Base-by-base conservation (phyloP, 2,113 vertebrate species). In the Chionodraco myersi region DNA sequence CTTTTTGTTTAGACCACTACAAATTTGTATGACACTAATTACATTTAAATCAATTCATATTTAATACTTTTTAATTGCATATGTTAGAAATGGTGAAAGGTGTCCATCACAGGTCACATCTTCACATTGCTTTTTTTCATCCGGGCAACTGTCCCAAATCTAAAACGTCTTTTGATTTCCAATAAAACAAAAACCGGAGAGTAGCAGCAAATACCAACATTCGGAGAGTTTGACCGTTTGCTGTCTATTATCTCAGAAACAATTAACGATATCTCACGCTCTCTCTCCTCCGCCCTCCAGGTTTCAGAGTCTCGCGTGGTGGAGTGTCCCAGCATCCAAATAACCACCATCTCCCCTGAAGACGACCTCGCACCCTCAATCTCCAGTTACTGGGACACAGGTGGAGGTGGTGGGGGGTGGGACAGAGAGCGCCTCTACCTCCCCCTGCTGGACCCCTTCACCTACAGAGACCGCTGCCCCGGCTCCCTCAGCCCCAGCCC, bases 241-340 rank as follows among this genome's bases (percentile, higher is more conserved):
- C 10, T 36, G 6, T 61, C 7, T 30, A 14, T 53, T 2, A 4
- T 34, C 2, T 26, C 2, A 18, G n/a, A n/a, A n/a, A n/a, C n/a
- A n/a, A n/a, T n/a, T n/a, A n/a, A n/a, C n/a, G n/a, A n/a, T n/a
- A n/a, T n/a, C 2, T 26, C 2, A 18, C 18, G 2, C 36, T 51
- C n/a, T 1, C 26, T 76, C 47, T 77, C 10, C 3, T 72, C 34
- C 21, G 26, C 41, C 57, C 44, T 82, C 5, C 78, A 95, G 83
- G 90, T 96, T 1, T 96, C 95, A 41, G 86, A 85, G 89, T 96
- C 96, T 63, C 93, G 95, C 15, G 95, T 98, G 53, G 92, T 98
- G 2, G 96, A 97, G 83, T 98, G 97, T 63, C 97, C 97, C 2
- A 98, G 97, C 88, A 98, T 98, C 86, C 97, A 97, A 90, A 98